Evolutionary conservation across 2,113 vertebrate species (phyloP).

Genomic region (Piaya cayana): DNA sequence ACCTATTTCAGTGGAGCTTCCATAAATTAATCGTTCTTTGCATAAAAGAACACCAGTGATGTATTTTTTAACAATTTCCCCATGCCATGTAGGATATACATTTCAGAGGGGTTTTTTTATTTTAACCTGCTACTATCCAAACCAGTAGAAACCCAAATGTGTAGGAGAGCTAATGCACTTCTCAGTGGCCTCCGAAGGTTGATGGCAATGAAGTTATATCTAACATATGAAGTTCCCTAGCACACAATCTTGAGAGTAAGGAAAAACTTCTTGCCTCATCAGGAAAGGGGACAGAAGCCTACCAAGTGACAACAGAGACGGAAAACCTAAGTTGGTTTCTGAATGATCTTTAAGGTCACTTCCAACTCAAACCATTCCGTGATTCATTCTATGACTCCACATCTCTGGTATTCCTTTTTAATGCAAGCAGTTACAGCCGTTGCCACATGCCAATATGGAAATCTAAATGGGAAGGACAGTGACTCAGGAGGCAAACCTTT

Average conservation of each 20-base stretch:
- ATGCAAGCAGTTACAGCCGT: not conserved
- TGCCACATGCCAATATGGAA: not conserved
- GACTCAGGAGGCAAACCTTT: slow-evolving; percentile 19
- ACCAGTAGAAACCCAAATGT: not conserved
- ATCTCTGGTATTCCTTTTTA: not conserved
- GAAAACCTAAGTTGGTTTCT: not conserved
- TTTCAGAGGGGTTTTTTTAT: not conserved
- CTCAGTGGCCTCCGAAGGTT: not conserved
- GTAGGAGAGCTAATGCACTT: not conserved
- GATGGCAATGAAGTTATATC: not conserved
- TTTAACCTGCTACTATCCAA: not conserved
- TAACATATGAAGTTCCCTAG: not conserved
- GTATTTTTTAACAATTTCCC: not conserved
- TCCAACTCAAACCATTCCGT: too few relatives aligned
- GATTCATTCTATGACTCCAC: too few relatives aligned
- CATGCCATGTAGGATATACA: not conserved
- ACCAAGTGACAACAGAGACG: not conserved
- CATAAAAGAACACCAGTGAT: not conserved
- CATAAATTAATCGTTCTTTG: not conserved
- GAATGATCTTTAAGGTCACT: not conserved
- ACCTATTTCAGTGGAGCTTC: not conserved
- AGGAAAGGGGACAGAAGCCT: not conserved
- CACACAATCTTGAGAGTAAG: not conserved
- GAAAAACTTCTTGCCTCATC: not conserved
- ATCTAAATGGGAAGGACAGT: not conserved